Conservation (phyloP, 2,888 invertebrate species). For the Agonopterix subpropinquella region DNA sequence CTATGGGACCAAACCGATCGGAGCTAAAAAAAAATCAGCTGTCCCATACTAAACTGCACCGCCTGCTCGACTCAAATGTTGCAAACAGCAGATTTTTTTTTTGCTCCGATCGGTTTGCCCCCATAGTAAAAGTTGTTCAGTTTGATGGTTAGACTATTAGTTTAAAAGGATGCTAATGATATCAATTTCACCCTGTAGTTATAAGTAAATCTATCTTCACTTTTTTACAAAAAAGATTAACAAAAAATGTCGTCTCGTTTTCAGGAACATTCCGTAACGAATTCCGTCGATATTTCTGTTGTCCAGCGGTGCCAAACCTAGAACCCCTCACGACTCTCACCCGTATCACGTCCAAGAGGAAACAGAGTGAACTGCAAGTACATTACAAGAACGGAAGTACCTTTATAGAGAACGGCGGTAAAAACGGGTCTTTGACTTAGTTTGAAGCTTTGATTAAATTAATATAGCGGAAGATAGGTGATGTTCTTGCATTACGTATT, state of each 20-base stretch:
- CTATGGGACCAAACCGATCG: too few relatives aligned
- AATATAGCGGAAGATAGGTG: too few relatives aligned
- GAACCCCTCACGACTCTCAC: slow-evolving; percentile 48
- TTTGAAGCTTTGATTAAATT: too few relatives aligned
- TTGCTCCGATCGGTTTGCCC: too few relatives aligned
- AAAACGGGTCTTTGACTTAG: slow-evolving; percentile 16
- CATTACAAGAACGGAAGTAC: slow-evolving; percentile 23
- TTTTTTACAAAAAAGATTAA: not conserved
- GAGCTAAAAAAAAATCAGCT: too few relatives aligned
- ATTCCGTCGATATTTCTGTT: slow-evolving; percentile 77
- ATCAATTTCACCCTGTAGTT: not conserved
- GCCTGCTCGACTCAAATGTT: too few relatives aligned
- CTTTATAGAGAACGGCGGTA: slow-evolving; percentile 24
- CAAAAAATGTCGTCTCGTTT: slow-evolving; percentile 8
- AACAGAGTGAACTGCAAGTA: slow-evolving; percentile 16
- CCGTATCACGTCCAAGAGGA: slow-evolving; percentile 37
- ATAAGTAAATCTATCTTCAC: not conserved
- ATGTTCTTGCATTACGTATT: too few relatives aligned
- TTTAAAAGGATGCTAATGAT: too few relatives aligned
- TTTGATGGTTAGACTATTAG: too few relatives aligned
- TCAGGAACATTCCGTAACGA: slow-evolving; percentile 83
- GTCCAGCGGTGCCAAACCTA: slow-evolving; percentile 21
- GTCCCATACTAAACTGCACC: too few relatives aligned
- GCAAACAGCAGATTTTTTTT: too few relatives aligned
- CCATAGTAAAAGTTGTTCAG: too few relatives aligned